A percentile compares a stretch with the other conserved stretches of the same genome.
Conservation (phyloP, 1,140 invertebrate genomes). For the Homalodisca vitripennis region DNA sequence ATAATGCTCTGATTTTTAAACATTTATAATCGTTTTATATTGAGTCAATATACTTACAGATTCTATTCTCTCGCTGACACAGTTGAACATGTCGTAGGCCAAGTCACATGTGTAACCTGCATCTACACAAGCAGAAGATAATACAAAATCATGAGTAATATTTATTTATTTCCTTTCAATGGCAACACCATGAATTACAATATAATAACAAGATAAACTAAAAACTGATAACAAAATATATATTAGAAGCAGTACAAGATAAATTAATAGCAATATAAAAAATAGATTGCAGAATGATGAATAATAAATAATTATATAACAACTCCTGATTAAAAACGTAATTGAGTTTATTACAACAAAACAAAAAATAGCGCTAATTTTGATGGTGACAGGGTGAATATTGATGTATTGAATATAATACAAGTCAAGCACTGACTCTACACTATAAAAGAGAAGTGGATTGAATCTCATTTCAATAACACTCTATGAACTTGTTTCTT, state of each 20-base stretch:
- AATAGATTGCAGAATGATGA: background rate
- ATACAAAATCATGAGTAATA: background rate
- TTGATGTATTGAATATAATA: no score
- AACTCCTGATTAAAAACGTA: background rate
- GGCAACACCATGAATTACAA: no score
- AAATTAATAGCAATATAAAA: background rate
- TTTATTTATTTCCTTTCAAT: background rate
- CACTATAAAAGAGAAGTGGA: no score
- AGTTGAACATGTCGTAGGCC: slow-evolving; percentile 71
- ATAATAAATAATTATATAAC: background rate
- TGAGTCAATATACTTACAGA: slow-evolving; percentile 37
- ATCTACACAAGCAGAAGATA: slow-evolving; percentile 50
- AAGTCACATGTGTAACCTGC: slow-evolving; percentile 64
- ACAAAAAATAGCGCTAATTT: no score
- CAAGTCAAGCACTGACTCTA: no score
- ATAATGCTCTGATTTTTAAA: slow-evolving; percentile 33
- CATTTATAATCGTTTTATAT: background rate
- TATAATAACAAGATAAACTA: background rate
- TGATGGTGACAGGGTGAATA: no score
- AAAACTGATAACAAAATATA: background rate
- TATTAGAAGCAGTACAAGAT: background rate
- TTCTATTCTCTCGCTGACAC: slow-evolving; percentile 67
- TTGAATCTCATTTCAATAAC: no score
- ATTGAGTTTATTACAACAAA: background rate
- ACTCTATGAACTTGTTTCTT: no score